Conservation (phyloP, 53 echinoderm and acorn worm species). For the Holothuria leucospilota region DNA sequence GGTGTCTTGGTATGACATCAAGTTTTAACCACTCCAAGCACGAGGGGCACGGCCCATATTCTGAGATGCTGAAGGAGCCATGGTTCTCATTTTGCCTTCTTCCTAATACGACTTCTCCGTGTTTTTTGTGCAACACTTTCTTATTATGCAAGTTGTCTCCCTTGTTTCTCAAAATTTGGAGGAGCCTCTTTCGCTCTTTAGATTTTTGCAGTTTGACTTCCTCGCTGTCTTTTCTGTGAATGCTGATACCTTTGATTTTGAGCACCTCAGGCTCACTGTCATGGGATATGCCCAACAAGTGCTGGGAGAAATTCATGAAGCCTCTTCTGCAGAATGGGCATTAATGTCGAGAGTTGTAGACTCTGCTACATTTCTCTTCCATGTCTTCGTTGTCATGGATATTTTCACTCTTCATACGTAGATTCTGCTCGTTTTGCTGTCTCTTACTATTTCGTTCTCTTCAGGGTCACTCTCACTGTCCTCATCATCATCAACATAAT, state of each 20-base stretch:
- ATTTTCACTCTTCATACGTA: conserved; percentile 4
- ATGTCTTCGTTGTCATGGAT: conserved; percentile 40
- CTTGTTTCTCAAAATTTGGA: conserved; percentile 39
- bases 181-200: conserved; percentile 40
- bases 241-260: conserved; percentile 5
- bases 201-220: background rate
- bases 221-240: background rate
- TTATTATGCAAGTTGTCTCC: conserved; percentile 20
- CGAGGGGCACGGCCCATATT: conserved; percentile 67
- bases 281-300: conserved; percentile 39
- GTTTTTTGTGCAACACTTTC: conserved; percentile 58
- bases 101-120: conserved; percentile 43
- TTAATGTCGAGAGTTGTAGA: conserved; percentile 63
- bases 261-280: conserved; percentile 35
- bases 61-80: background rate
- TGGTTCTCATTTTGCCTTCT: conserved; percentile 32
- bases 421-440: background rate
- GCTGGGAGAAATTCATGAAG: conserved; percentile 43
- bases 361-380: conserved; percentile 53
- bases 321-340: conserved; percentile 56
- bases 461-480: conserved; percentile 13
- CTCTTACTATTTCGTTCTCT: background rate
- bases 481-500: no score
- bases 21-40: conserved; percentile 63
- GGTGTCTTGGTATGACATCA: conserved; percentile 48